phyloP scores from a whole-genome alignment of 2,797 vertebrate genomes.

The Podarcis lilfordi region DNA sequence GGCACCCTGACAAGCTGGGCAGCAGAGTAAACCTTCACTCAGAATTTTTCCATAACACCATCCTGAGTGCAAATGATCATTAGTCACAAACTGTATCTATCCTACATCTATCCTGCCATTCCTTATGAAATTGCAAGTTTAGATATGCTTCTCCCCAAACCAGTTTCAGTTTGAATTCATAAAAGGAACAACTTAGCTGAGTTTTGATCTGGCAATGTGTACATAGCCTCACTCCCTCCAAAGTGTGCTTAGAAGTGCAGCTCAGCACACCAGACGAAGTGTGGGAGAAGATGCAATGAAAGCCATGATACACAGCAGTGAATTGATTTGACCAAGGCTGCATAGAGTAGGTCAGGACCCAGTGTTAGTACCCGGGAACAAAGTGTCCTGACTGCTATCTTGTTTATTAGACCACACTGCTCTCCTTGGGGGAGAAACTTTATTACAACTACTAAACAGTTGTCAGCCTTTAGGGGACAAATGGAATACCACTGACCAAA shows the following conservation, averaged over 20 bases:
- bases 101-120: too few relatives aligned
- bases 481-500: background rate
- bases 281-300: constrained; percentile 10
- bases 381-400: constrained; percentile 36
- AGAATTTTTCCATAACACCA: too few relatives aligned
- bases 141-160: too few relatives aligned
- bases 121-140: too few relatives aligned
- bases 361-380: constrained; percentile 32
- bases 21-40: too few relatives aligned
- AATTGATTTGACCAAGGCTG: constrained; percentile 10
- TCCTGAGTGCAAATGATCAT: too few relatives aligned
- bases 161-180: too few relatives aligned
- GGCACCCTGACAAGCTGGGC: too few relatives aligned
- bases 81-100: too few relatives aligned
- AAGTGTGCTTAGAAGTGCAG: background rate
- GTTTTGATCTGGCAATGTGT: too few relatives aligned
- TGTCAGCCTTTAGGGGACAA: constrained; percentile 59
- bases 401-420: constrained; percentile 43
- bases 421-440: constrained; percentile 49
- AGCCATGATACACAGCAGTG: background rate
- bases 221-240: background rate
- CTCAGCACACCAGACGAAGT: background rate
- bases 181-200: too few relatives aligned
- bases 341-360: constrained; percentile 31
- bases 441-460: constrained; percentile 46